phyloP scores from a whole-genome alignment of 1,140 invertebrate genomes.

The Eumaeus atala region DNA sequence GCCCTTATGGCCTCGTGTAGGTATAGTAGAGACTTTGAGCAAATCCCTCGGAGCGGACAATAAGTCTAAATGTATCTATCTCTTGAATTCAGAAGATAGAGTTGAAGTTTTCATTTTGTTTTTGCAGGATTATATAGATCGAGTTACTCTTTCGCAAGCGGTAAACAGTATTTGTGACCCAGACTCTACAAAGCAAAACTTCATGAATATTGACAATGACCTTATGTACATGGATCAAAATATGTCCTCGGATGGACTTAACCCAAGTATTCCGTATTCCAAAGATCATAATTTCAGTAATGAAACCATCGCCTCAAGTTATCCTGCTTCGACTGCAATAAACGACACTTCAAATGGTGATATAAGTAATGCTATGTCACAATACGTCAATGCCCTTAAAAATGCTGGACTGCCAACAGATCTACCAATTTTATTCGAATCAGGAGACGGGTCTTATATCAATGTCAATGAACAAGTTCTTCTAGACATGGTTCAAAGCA shows the following conservation, averaged over 20 bases:
- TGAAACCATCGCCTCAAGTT: conserved; percentile 49
- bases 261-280: conserved; percentile 39
- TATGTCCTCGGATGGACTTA: conserved; percentile 45
- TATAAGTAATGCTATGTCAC: conserved; percentile 59
- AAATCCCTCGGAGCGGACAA: too few species aligned
- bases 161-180: conserved; percentile 63
- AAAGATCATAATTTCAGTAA: conserved; percentile 43
- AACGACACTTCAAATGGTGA: conserved; percentile 30
- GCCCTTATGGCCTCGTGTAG: too few species aligned
- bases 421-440: conserved; percentile 74
- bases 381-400: conserved; percentile 74
- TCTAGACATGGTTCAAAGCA: conserved; percentile 73
- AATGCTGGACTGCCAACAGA: conserved; percentile 73
- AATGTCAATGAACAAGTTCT: conserved; percentile 75
- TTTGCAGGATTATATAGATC: conserved; percentile 61
- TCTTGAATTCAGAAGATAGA: not conserved
- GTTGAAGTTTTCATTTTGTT: conserved; percentile 1
- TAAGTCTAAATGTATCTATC: not conserved
- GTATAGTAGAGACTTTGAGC: too few species aligned
- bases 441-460: conserved; percentile 74
- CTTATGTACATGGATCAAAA: conserved; percentile 61
- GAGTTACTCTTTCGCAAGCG: conserved; percentile 57
- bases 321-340: conserved; percentile 31
- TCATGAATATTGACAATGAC: conserved; percentile 57
- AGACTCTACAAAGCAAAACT: conserved; percentile 44